Percentiles rank a stretch among this genome's conserved stretches.
Evolutionary conservation across 64 coral and sea anemone species (phyloP).

Genomic region (Catalaphyllia jardinei): DNA sequence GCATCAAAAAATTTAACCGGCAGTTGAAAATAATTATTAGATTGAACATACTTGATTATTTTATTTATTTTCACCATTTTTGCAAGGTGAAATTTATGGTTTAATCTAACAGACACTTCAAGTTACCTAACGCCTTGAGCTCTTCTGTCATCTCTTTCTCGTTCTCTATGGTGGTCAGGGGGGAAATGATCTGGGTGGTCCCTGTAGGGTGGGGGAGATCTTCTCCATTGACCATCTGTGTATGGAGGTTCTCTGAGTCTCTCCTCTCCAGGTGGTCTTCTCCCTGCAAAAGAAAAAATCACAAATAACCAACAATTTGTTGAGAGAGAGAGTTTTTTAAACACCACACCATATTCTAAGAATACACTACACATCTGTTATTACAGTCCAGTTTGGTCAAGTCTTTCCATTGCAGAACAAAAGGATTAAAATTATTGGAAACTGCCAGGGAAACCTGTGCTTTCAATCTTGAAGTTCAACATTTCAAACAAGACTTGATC

Average conservation of each 20-base stretch:
- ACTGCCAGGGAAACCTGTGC: too few relatives aligned
- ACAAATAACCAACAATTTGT: not conserved
- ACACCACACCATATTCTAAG: not conserved
- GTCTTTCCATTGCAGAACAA: too few relatives aligned
- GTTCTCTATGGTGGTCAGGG: conserved; percentile 40
- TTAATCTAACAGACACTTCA: too few relatives aligned
- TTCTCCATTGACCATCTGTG: conserved; percentile 29
- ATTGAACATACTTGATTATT: too few relatives aligned
- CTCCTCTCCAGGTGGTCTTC: conserved; percentile 41
- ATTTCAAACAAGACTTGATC: too few relatives aligned
- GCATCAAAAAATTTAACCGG: not conserved
- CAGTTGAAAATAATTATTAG: not conserved
- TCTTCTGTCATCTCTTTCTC: conserved; percentile 20
- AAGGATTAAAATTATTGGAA: too few relatives aligned
- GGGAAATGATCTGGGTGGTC: conserved; percentile 38
- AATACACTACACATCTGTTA: too few relatives aligned
- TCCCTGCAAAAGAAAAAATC: conserved; percentile 29
- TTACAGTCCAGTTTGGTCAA: too few relatives aligned
- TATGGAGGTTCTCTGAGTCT: conserved; percentile 28
- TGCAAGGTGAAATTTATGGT: too few relatives aligned
- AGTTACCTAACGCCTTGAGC: conserved; percentile 22
- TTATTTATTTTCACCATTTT: too few relatives aligned
- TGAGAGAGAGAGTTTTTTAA: too few relatives aligned
- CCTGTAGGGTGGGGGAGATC: conserved; percentile 48
- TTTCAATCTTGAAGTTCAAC: too few relatives aligned